These are phyloP conservation scores for Psilopogon haemacephalus DNA, from an alignment of 2,113 vertebrate species.

Conservation along the genomic window DNA sequence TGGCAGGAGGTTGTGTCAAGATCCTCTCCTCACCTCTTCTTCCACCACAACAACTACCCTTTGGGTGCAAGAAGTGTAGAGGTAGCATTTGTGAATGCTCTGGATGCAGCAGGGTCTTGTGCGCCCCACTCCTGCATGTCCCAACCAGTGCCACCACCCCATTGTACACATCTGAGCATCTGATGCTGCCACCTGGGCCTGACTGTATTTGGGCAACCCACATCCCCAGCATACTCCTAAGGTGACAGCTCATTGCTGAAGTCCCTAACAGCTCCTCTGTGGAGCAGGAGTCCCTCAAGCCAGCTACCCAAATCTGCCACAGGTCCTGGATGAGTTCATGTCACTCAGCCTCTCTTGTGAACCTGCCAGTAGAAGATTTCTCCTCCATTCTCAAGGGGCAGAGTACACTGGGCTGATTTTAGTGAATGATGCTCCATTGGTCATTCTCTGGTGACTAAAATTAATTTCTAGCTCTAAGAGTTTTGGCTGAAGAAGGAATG, in stretches of 20 bases:
- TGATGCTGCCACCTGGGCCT: not conserved
- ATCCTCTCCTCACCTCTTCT: not conserved
- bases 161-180: fast-evolving
- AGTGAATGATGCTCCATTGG: not conserved
- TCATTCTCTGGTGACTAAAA: not conserved
- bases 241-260: not conserved
- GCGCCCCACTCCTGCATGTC: not conserved
- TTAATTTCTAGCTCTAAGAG: not conserved
- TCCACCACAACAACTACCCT: not conserved
- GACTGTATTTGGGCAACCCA: not conserved
- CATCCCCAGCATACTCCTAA: fast-evolving
- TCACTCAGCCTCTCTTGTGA: not conserved
- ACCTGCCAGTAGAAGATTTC: not conserved
- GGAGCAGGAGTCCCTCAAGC: not conserved
- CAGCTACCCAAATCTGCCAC: not conserved
- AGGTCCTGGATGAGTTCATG: not conserved
- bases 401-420: not conserved
- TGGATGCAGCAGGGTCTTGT: not conserved
- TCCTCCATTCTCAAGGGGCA: not conserved
- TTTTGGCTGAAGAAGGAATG: not conserved
- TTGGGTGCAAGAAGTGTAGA: not conserved
- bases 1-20: not conserved
- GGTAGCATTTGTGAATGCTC: not conserved
- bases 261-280: not conserved
- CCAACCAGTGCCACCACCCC: not conserved